Base-by-base conservation (phyloP, 2,888 invertebrate genomes). In the Drosophila pseudotakahashii region DNA sequence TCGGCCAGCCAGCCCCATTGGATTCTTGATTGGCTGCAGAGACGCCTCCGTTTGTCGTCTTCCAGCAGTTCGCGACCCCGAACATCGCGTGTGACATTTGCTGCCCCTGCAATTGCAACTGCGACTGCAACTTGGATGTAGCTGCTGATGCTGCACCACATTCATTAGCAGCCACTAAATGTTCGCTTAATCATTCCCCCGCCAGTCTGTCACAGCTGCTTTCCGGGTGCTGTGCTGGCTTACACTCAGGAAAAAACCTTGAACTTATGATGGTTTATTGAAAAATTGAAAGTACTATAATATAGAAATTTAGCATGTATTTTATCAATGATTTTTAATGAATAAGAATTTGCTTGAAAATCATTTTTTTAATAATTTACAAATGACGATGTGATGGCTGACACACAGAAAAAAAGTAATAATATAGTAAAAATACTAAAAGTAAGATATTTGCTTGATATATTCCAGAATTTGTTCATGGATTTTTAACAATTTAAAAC, bases 141-240 rank as follows among this genome's bases (percentile, higher is more conserved):
- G 51, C 45, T 26, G 47, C 30, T 36, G 51, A 23, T 47, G 52
- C 53, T 76, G 87, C 82, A 87, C 80, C 81, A 81, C 79, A 87
- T 86, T 85, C 88, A 87, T 87, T 85, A 85, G 85, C 77, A 84
- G 85, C 81, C 85, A 77, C 83, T 86, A 86, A 86, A 88, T 88
- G 86, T 81, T 79, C 88, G 73, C 76, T 86, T 83, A 81, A 88
- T 86, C 88, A 88, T 59, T 32, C 60, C 60, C 62, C 62, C 60
- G 79, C 75, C 68, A 48, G 58, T 74, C 76, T 74, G 75, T 55
- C 55, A 62, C 19, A 63, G 14, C 19, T 19, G 61, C 36, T 63
- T 63, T 59, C 62, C 62, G 62, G 62, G 59, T 63, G 52, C 44
- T n/a, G 44, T 62, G 51, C 42, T 13, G 45, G 54, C 44, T 48